Conservation (phyloP, 2,888 invertebrate genomes). For the Axea sp. region DNA sequence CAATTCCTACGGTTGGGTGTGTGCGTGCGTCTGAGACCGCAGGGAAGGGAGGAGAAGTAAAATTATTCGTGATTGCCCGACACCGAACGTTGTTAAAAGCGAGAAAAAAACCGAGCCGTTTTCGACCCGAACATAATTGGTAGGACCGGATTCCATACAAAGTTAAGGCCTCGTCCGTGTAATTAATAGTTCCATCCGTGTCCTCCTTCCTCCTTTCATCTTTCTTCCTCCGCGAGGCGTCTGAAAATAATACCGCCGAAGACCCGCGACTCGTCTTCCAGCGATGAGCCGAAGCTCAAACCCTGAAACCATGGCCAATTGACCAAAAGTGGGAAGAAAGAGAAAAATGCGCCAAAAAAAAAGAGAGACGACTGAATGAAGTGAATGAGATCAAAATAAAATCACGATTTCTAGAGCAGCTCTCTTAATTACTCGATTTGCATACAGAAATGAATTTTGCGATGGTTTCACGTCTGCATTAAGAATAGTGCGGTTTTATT, state of each 20-base stretch:
- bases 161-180: constrained; percentile 67
- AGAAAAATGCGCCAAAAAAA: neutral
- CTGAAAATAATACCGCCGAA: constrained; percentile 48
- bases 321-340: constrained; percentile 23
- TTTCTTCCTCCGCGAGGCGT: constrained; percentile 45
- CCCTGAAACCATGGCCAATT: constrained; percentile 43
- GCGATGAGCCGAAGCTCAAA: constrained; percentile 17
- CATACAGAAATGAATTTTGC: constrained; percentile 23
- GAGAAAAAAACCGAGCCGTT: constrained; percentile 58
- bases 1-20: constrained; percentile 12
- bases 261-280: constrained; percentile 30
- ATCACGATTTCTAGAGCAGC: constrained; percentile 22
- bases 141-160: constrained; percentile 74
- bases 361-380: constrained; percentile 5
- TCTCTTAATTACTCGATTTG: constrained; percentile 39
- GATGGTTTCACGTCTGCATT: neutral
- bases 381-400: too few relatives aligned
- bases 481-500: too few relatives aligned
- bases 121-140: constrained; percentile 72
- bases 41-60: constrained; percentile 29
- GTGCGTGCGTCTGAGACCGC: constrained; percentile 14
- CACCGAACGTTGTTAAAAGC: constrained; percentile 53
- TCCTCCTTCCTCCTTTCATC: constrained; percentile 54
- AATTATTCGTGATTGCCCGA: constrained; percentile 61
- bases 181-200: constrained; percentile 75